These are phyloP conservation scores for Rhyzopertha dominica DNA, from an alignment of 1,140 invertebrate species.

Conservation along the genomic window DNA sequence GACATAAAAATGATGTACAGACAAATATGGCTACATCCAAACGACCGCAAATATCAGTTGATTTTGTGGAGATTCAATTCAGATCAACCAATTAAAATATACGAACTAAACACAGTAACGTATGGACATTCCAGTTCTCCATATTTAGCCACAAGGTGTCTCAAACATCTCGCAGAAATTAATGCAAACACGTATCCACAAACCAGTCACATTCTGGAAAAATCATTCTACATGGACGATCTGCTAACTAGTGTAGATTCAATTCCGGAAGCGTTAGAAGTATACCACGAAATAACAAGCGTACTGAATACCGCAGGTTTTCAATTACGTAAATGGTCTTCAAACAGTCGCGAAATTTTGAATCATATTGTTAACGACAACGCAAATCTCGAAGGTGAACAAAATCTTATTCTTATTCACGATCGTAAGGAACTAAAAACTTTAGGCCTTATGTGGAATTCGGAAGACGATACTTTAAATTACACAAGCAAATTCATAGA, in stretches of 20 bases:
- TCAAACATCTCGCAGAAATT: conserved; percentile 24
- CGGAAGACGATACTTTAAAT: too few species aligned
- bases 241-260: conserved; percentile 30
- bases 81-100: conserved; percentile 10
- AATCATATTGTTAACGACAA: too few species aligned
- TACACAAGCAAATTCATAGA: too few species aligned
- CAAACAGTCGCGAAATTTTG: too few species aligned
- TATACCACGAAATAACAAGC: too few species aligned
- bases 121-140: conserved; percentile 26
- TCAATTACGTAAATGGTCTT: too few species aligned
- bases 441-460: too few species aligned
- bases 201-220: conserved; percentile 24
- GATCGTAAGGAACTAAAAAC: too few species aligned
- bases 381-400: too few species aligned
- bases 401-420: too few species aligned
- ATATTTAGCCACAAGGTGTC: conserved; percentile 31
- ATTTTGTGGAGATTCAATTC: conserved; percentile 17
- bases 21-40: conserved; percentile 5
- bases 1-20: conserved; percentile 25
- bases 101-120: conserved; percentile 22
- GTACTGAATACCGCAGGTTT: too few species aligned
- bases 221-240: conserved; percentile 42
- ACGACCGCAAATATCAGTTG: conserved; percentile 13
- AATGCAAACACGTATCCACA: conserved; percentile 12
- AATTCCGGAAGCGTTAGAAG: conserved; percentile 12